Evolutionary conservation across 2,797 vertebrate genomes (phyloP), one percentile per base, ranked within the genome.

Genomic region (Muscicapa comitata): DNA sequence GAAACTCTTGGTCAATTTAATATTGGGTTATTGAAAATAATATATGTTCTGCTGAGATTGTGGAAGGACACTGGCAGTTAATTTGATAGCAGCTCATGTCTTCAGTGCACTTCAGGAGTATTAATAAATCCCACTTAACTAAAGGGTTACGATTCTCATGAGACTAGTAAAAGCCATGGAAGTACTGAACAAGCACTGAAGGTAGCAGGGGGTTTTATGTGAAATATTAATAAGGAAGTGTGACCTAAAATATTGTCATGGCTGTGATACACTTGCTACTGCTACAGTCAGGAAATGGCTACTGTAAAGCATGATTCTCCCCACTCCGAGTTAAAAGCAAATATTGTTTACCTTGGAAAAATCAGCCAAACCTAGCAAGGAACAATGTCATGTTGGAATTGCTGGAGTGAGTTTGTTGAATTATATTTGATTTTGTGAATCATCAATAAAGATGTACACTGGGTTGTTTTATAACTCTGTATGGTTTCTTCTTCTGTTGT

Each of bases 391-490:
- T 28, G 12, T 19, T 90, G 57, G 35, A 84, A 70, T 59, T 62
- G 33, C 84, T 45, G 87, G 31, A 80, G 51, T 45, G 59, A 88
- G n/a, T 92, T 35, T 50, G 79, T 35, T 84, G 73, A 73, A n/a
- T 43, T 35, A 51, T 91, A 72, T 75, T 81, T 88, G 82, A 84
- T 91, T 90, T 93, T 90, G 48, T 84, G 91, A 93, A 53, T 86
- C 78, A 50, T 73, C 77, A 96, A 95, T 97, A 97, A 97, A 97
- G 76, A 66, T 40, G 40, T 53, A 29, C 38, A 2, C 76, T 50
- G 37, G 37, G 29, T 89, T 83, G 75, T 91, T 94, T 91, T 84
- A 54, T 93, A 95, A 72, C 62, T 77, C 81, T 53, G 13, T 21
- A 42, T 92, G 33, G 33, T 61, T 88, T 77, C 68, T 79, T 75